These are phyloP conservation scores for Pycnonotus jocosus DNA, from an alignment of 2,113 vertebrate genomes.

Conservation along the genomic window DNA sequence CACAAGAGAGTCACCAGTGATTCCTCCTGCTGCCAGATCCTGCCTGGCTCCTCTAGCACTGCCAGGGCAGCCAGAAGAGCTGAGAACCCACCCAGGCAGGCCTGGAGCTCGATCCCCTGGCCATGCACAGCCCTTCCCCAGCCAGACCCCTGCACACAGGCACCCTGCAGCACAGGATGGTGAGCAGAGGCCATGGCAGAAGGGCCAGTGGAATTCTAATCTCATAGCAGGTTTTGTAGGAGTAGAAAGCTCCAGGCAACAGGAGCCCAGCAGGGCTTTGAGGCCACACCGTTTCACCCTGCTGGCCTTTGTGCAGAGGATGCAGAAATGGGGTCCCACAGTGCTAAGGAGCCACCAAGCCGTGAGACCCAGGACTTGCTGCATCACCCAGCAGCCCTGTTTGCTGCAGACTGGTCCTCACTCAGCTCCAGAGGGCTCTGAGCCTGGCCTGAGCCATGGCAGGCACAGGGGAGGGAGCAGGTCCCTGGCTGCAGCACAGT, in stretches of 20 bases:
- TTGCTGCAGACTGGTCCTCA: neutral
- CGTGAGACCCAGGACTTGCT: neutral
- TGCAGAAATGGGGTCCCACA: neutral
- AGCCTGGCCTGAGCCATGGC: neutral
- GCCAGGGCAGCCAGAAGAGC: neutral
- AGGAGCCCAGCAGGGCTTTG: neutral
- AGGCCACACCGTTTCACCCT: neutral
- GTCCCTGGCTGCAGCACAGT: neutral
- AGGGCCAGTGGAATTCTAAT: neutral
- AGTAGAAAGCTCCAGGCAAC: neutral
- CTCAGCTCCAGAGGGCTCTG: neutral
- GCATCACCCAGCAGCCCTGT: neutral
- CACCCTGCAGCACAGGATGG: neutral
- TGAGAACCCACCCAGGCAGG: neutral
- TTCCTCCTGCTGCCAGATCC: neutral
- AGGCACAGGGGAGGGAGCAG: neutral
- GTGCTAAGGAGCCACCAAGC: neutral
- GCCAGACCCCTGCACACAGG: fast-evolving
- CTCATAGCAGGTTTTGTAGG: neutral
- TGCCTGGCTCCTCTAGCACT: neutral
- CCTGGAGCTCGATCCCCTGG: neutral
- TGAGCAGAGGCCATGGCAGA: neutral
- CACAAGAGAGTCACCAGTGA: fast-evolving
- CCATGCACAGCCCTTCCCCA: neutral
- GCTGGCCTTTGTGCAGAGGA: neutral